These are phyloP conservation scores for Chaenodraco wilsoni DNA, from an alignment of 2,797 vertebrate genomes.

Conservation along the genomic window DNA sequence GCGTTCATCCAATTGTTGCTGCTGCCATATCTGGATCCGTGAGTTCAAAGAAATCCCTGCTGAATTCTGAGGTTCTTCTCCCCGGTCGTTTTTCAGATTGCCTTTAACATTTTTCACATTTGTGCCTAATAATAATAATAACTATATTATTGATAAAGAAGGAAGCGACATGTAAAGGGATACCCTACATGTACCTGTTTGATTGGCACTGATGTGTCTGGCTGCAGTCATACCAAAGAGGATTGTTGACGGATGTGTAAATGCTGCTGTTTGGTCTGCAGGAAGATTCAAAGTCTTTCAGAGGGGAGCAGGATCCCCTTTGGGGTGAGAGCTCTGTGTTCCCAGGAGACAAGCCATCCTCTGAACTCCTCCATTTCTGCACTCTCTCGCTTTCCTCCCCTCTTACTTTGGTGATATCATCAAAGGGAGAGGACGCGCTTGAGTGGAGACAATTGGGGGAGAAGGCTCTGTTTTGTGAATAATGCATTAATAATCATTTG, in stretches of 20 bases:
- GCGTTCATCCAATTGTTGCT: slow-evolving; percentile 65
- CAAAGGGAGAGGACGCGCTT: slow-evolving; percentile 73
- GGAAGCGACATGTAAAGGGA: slow-evolving; percentile 6
- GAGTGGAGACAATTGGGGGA: slow-evolving; percentile 66
- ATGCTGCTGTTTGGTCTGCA: slow-evolving; percentile 59
- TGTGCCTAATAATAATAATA: slow-evolving; percentile 20
- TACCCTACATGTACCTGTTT: slow-evolving; percentile 36
- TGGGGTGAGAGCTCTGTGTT: slow-evolving; percentile 64
- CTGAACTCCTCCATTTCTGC: slow-evolving; percentile 71
- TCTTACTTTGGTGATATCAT: slow-evolving; percentile 78
- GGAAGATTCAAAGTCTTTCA: slow-evolving; percentile 67
- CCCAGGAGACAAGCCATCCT: slow-evolving; percentile 69
- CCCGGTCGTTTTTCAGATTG: slow-evolving; percentile 42
- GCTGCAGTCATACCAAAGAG: slow-evolving; percentile 44
- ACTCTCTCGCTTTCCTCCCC: slow-evolving; percentile 59
- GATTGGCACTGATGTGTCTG: slow-evolving; percentile 45
- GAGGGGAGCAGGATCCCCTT: slow-evolving; percentile 61
- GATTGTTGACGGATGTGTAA: slow-evolving; percentile 69
- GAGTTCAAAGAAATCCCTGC: slow-evolving; percentile 67
- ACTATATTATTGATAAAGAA: slow-evolving; percentile 43
- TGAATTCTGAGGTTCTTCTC: slow-evolving; percentile 64
- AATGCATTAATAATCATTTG: slow-evolving; percentile 77
- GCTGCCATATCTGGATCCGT: slow-evolving; percentile 61
- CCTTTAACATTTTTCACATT: slow-evolving; percentile 44
- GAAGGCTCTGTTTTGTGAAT: slow-evolving; percentile 76